These are phyloP conservation scores for Drosophila siamana DNA, from an alignment of 2,888 invertebrate genomes.

Conservation along the genomic window DNA sequence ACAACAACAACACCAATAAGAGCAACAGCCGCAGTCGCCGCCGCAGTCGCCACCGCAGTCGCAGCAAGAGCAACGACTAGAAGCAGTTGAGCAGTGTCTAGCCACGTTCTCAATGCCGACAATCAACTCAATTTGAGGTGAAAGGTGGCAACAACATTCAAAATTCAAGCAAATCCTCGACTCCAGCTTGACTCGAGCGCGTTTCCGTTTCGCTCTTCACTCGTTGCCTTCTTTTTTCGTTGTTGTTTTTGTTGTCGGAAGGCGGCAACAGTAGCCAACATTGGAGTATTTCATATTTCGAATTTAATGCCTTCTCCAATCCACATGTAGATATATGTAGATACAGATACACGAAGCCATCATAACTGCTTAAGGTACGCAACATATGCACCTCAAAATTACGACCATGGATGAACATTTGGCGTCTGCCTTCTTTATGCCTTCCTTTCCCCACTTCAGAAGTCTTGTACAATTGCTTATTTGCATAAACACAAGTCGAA, in stretches of 20 bases:
- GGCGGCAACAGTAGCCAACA: constrained; percentile 52
- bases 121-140: constrained; percentile 72
- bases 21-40: not conserved
- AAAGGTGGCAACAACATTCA: constrained; percentile 42
- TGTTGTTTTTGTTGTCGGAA: not conserved
- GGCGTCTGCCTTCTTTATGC: not conserved
- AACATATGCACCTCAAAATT: constrained; percentile 59
- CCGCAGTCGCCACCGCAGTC: not conserved
- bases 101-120: constrained; percentile 70
- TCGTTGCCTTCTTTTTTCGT: constrained; percentile 35
- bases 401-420: constrained; percentile 40
- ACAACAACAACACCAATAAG: not conserved
- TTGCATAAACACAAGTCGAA: constrained; percentile 66
- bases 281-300: constrained; percentile 57
- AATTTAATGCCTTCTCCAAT: constrained; percentile 46
- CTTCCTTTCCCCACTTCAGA: constrained; percentile 5
- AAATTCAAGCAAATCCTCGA: constrained; percentile 54
- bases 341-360: constrained; percentile 25
- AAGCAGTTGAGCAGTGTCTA: constrained; percentile 53
- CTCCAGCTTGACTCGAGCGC: constrained; percentile 24
- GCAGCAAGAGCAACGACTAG: constrained; percentile 38
- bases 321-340: constrained; percentile 2
- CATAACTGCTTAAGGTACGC: constrained; percentile 33
- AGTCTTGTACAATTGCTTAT: constrained; percentile 48
- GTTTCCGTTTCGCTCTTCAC: constrained; percentile 1